Conservation (phyloP, 64 coral and sea anemone species). For the Pachyseris speciosa region DNA sequence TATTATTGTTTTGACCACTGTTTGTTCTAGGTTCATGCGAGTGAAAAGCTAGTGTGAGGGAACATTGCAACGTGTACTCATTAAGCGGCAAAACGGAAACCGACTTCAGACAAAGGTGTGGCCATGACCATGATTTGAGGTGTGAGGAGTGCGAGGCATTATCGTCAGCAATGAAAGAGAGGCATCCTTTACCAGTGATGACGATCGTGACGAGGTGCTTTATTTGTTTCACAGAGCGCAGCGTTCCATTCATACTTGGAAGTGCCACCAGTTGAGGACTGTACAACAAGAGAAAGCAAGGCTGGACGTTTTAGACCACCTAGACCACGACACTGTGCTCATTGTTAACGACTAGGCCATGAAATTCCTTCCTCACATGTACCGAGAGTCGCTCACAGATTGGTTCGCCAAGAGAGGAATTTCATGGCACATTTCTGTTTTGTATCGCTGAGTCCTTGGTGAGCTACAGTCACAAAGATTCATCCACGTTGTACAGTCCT, state of each 20-base stretch:
- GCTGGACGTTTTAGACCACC: slow-evolving; percentile 20
- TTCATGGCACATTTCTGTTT: background rate
- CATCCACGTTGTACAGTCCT: background rate
- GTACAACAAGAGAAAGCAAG: slow-evolving; percentile 20
- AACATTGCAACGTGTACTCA: too few relatives aligned
- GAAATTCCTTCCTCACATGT: background rate
- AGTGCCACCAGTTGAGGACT: background rate
- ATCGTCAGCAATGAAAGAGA: too few relatives aligned
- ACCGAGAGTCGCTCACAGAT: background rate
- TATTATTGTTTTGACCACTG: too few relatives aligned
- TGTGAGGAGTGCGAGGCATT: background rate
- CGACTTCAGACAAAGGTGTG: too few relatives aligned
- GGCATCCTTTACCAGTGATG: background rate
- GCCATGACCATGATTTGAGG: background rate
- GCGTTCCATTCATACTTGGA: slow-evolving; percentile 30
- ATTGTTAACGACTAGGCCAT: background rate
- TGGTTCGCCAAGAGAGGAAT: background rate
- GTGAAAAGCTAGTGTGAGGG: too few relatives aligned
- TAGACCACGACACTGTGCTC: background rate
- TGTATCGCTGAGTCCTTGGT: background rate
- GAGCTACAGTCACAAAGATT: background rate
- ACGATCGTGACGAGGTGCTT: slow-evolving; percentile 21
- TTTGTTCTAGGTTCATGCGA: too few relatives aligned
- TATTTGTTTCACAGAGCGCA: slow-evolving; percentile 7
- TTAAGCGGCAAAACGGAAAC: too few relatives aligned